Conservation (phyloP, 2,797 vertebrate genomes). For the Ciconia nigra region DNA sequence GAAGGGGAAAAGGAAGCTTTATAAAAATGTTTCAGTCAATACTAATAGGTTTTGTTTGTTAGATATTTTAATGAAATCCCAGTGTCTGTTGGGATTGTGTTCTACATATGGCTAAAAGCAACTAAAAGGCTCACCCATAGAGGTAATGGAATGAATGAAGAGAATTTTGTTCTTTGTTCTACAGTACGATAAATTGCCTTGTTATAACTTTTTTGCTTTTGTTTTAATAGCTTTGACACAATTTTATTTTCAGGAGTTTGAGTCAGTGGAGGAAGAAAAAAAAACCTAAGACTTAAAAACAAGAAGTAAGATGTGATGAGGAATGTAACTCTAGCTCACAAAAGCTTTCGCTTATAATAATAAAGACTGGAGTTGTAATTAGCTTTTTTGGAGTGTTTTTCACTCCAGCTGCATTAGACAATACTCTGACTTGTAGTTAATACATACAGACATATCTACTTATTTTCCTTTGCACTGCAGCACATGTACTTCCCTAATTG, state of each 20-base stretch:
- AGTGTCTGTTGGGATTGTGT: background rate
- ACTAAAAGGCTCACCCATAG: background rate
- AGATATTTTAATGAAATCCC: background rate
- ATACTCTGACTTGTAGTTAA: slow-evolving; percentile 23
- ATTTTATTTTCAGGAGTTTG: background rate
- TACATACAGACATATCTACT: slow-evolving; percentile 31
- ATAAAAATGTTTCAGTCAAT: background rate
- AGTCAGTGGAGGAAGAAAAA: background rate
- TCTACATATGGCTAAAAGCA: background rate
- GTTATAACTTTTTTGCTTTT: background rate
- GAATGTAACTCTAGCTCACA: background rate
- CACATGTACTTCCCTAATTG: slow-evolving; percentile 7
- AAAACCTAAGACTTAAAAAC: background rate
- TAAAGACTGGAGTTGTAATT: slow-evolving; percentile 24
- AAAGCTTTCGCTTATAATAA: slow-evolving; percentile 7
- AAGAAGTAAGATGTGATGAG: background rate
- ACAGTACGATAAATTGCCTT: background rate
- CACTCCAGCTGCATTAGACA: slow-evolving; percentile 53
- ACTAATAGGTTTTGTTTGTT: background rate
- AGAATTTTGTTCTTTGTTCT: background rate
- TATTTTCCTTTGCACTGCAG: slow-evolving; percentile 38
- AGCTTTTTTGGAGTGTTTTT: slow-evolving; percentile 36
- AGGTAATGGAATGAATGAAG: background rate
- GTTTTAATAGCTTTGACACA: background rate
- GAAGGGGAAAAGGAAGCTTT: background rate